A percentile compares a stretch with the other conserved stretches of the same genome.
phyloP scores from a whole-genome alignment of 2,797 vertebrate species.

The Channallabes apus region DNA sequence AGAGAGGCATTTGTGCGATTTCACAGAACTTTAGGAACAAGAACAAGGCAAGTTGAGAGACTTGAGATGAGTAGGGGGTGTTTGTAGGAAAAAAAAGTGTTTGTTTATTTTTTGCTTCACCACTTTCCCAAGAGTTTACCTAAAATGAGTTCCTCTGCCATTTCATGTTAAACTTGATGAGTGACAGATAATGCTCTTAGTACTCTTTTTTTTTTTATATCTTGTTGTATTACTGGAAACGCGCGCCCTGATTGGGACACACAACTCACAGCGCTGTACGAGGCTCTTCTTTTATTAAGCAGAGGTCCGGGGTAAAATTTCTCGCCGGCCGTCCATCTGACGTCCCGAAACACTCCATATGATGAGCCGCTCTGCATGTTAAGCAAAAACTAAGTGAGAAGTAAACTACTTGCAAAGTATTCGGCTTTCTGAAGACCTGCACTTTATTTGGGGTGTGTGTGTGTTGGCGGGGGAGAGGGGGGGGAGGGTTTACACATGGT shows the following conservation, averaged over 20 bases:
- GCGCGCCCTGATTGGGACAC: neutral
- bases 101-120: constrained; percentile 38
- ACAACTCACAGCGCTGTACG: neutral
- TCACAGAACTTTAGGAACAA: constrained; percentile 43
- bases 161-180: constrained; percentile 43
- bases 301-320: neutral
- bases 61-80: constrained; percentile 18
- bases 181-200: constrained; percentile 42
- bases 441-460: constrained; percentile 51
- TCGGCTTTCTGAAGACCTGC: constrained; percentile 74
- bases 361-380: neutral
- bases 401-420: constrained; percentile 72
- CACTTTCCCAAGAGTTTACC: constrained; percentile 37
- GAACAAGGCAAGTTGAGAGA: constrained; percentile 46
- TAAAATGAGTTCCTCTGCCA: constrained; percentile 46
- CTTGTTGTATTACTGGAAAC: neutral
- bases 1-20: constrained; percentile 45
- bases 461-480: too few relatives aligned
- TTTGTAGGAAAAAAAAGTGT: constrained; percentile 45
- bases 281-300: neutral
- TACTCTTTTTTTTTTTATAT: constrained; percentile 33
- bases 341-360: neutral
- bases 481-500: constrained; percentile 33
- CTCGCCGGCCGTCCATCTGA: neutral
- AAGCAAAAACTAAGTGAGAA: neutral